Percentiles rank a stretch among this genome's conserved stretches.
phyloP scores from a whole-genome alignment of 2,888 invertebrate species.

The Rhagium mordax region DNA sequence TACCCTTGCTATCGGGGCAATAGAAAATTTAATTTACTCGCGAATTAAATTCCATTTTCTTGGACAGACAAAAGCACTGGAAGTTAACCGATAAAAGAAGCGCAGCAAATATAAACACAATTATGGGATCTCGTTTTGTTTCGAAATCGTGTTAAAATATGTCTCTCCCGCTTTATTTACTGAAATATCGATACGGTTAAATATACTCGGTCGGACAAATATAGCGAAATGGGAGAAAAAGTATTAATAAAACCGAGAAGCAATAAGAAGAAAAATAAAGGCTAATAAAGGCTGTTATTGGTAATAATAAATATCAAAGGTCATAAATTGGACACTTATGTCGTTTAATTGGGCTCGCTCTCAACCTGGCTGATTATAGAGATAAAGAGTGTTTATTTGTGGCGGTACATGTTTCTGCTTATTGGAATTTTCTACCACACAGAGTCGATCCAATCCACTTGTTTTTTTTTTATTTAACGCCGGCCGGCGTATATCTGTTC shows the following conservation, averaged over 20 bases:
- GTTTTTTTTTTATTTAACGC: too few species aligned
- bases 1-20: neutral
- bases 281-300: neutral
- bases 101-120: constrained; percentile 30
- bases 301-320: neutral
- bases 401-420: neutral
- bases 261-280: neutral
- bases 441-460: too few species aligned
- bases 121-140: constrained; percentile 14
- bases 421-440: neutral
- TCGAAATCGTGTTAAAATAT: constrained; percentile 17
- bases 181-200: neutral
- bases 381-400: neutral
- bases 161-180: constrained; percentile 12
- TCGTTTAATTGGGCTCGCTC: neutral
- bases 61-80: constrained; percentile 17
- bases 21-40: constrained; percentile 18
- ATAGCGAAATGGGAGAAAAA: constrained; percentile 1
- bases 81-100: constrained; percentile 18
- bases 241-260: neutral
- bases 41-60: constrained; percentile 25
- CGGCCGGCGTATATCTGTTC: too few species aligned
- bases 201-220: neutral
- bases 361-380: neutral
- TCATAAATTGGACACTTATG: neutral